Evolutionary conservation across 1,140 invertebrate species (phyloP), one percentile per base, ranked within the genome.

Genomic region (Aphelinus certus): DNA sequence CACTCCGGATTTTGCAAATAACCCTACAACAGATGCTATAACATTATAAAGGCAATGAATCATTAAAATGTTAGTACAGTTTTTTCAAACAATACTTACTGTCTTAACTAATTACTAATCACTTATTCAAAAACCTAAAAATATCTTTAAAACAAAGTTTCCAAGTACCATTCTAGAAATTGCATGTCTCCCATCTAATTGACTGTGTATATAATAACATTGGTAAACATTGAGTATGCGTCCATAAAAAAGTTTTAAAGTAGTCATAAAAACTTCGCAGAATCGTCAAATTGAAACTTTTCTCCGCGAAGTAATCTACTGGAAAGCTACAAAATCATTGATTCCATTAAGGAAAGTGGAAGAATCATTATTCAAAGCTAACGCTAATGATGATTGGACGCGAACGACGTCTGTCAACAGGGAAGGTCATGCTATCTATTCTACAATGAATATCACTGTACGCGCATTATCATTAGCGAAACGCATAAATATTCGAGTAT

Each of bases 361-460:
- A 64, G 67, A 26, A 62, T 70, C 74, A 75, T 75, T 71, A 66
- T 55, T 69, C 49, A 42, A 66, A 75, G 48, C 58, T 75, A 71
- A 71, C 71, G 69, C 55, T 71, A 56, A 66, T 75, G 74, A 75
- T 75, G 66, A 75, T 75, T 75, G 73, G 70, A 67, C n/a, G 60
- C 26, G 66, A 68, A 46, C 56, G 7, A 10, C 51, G 46, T 58
- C 26, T 57, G 49, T 63, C 53, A 26, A 5, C 9, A 64, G 5
- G 57, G 10, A 5, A 56, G 43, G 73, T 75, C 73, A 75, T 61
- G 73, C 73, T 46, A 75, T 70, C 49, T 42, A 69, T 61, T 53
- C 53, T 61, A 55, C 72, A 49, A 67, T 68, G 49, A 3, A 58
- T 9, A 61, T 64, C 48, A 53, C n/a, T 67, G 64, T 73, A 73